phyloP scores from a whole-genome alignment of 2,797 vertebrate genomes.

The Cossypha heuglini region DNA sequence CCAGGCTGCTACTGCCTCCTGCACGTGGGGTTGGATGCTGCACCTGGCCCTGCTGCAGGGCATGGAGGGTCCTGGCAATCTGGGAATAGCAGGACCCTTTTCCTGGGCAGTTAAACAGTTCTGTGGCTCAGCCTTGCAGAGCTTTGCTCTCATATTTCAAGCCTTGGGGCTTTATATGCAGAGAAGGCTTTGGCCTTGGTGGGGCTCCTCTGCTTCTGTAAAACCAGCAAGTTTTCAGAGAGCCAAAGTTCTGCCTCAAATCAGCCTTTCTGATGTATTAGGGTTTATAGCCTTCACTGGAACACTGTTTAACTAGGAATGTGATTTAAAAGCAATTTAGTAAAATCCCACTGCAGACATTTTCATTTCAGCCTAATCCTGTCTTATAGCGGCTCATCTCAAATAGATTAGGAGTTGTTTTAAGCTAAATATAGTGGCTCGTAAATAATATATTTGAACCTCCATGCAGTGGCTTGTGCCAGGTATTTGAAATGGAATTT shows the following conservation, averaged over 20 bases:
- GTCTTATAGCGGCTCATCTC: background rate
- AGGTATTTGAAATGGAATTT: background rate
- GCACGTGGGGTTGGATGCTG: accelerated
- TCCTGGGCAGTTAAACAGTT: background rate
- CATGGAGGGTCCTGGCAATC: background rate
- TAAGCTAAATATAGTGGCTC: background rate
- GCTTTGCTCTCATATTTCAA: background rate
- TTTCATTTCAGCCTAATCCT: slow-evolving; percentile 49
- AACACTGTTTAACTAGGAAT: background rate
- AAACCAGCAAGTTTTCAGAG: background rate
- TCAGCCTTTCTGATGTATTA: background rate
- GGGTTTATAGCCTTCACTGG: background rate
- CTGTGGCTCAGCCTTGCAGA: background rate
- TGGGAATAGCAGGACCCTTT: background rate
- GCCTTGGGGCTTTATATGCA: background rate
- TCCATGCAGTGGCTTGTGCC: background rate
- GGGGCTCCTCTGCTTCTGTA: background rate
- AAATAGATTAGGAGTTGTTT: background rate
- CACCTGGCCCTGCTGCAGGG: background rate
- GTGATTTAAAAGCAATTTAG: slow-evolving; percentile 43
- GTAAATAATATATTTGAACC: background rate
- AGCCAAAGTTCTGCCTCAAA: background rate
- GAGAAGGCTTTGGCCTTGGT: background rate
- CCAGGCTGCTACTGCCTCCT: background rate
- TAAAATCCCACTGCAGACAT: slow-evolving; percentile 15